These are phyloP conservation scores for Sitobion miscanthi DNA, from an alignment of 1,140 invertebrate genomes.

Conservation along the genomic window DNA sequence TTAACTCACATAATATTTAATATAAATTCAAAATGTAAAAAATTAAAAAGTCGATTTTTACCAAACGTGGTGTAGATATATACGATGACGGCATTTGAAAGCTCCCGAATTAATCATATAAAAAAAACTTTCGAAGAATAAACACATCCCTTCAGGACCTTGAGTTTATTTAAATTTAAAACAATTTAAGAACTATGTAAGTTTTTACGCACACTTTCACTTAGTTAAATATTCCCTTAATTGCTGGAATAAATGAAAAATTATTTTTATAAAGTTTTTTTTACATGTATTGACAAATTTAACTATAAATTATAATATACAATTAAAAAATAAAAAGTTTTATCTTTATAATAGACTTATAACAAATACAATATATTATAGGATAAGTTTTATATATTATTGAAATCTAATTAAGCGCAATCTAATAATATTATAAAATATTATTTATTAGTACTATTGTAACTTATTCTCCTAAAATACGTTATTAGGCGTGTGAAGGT, in stretches of 20 bases:
- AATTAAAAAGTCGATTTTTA: conserved; percentile 9
- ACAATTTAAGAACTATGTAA: conserved; percentile 7
- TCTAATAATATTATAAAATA: background rate
- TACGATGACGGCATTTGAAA: background rate
- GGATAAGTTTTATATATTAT: background rate
- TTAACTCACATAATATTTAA: conserved; percentile 8
- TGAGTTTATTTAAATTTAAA: background rate
- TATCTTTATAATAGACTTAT: background rate
- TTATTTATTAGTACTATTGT: too few relatives aligned
- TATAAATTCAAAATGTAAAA: conserved; percentile 3
- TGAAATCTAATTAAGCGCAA: background rate
- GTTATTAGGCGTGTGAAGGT: too few relatives aligned
- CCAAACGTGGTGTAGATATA: background rate
- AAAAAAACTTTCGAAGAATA: background rate
- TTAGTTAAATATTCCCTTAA: conserved; percentile 11
- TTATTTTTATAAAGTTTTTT: background rate
- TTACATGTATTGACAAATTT: background rate
- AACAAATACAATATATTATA: background rate
- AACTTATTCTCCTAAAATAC: too few relatives aligned
- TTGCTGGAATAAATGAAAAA: background rate
- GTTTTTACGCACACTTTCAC: background rate
- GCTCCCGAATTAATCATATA: background rate
- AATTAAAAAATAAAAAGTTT: background rate
- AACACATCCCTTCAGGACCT: background rate
- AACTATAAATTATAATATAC: background rate